These are phyloP conservation scores for Carcinoscorpius rotundicauda DNA, from an alignment of 1,140 invertebrate species.

Conservation along the genomic window DNA sequence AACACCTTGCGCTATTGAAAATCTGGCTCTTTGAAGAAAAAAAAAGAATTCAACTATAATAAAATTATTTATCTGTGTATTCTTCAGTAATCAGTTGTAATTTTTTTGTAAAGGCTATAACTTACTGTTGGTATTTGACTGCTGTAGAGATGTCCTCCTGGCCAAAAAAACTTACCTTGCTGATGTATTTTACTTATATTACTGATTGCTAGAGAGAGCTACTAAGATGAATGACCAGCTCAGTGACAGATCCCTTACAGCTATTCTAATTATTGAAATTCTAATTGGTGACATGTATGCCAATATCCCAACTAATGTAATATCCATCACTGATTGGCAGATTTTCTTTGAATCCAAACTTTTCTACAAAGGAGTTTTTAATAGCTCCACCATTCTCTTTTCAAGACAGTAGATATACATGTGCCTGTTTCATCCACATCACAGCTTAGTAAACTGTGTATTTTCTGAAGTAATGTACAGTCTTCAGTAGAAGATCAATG, in stretches of 20 bases:
- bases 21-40: too few relatives aligned
- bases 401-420: too few relatives aligned
- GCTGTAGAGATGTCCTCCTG: constrained; percentile 94
- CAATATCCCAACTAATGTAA: constrained; percentile 99
- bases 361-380: constrained; percentile 77
- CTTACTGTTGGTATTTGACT: constrained; percentile 99
- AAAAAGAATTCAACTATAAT: too few relatives aligned
- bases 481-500: too few relatives aligned
- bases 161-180: constrained; percentile 99
- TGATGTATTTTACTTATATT: constrained; percentile 99
- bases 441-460: too few relatives aligned
- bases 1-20: too few relatives aligned
- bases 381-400: too few relatives aligned
- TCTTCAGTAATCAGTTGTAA: constrained; percentile 2
- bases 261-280: constrained; percentile 51
- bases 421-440: too few relatives aligned
- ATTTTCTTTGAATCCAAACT: constrained; percentile 99
- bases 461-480: too few relatives aligned
- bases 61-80: too few relatives aligned
- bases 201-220: constrained; percentile 94
- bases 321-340: constrained; percentile 99
- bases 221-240: constrained; percentile 96
- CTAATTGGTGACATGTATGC: constrained; percentile 99
- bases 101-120: constrained; percentile 56
- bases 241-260: constrained; percentile 94